Evolutionary conservation across 2,797 vertebrate genomes (phyloP), one percentile per base, ranked within the genome.

Genomic region (Rhinatrema bivittatum): DNA sequence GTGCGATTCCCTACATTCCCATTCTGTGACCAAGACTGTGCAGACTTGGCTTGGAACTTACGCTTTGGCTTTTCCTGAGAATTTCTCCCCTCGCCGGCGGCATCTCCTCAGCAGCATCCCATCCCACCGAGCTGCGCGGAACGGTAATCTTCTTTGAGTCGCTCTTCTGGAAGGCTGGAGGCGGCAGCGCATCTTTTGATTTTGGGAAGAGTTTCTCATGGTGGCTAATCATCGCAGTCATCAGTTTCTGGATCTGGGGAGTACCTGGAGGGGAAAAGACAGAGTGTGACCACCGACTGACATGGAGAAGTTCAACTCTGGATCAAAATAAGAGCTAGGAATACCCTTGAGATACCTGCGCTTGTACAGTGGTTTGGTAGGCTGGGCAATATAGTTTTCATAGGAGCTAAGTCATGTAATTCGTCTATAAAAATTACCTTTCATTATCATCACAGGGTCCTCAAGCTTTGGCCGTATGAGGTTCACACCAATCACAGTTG

Each of bases 401-500:
- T n/a, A n/a, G n/a, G n/a, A n/a, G n/a, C n/a, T n/a, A n/a, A n/a
- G n/a, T n/a, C n/a, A n/a, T n/a, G n/a, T n/a, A n/a, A n/a, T n/a
- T n/a, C n/a, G n/a, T n/a, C n/a, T n/a, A n/a, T n/a, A n/a, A n/a
- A n/a, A n/a, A 19, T 50, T 74, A 98, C 95, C 93, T 79, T 87
- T 89, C 96, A 99, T 99, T 46, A 99, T 90, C 17, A 74, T 75
- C 39, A 91, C 79, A 12, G 95, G 94, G 26, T 98, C 94, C 57
- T 97, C 92, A 4, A 91, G 69, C 64, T 87, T 89, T 2, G 96
- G 91, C 39, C 89, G 90, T 41, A 98, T 85, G 44, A 98, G 84
- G 68, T 99, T 98, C 53, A 98, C 92, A 5, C 95, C 95, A 43
- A 99, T 93, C 54, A 99, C 95, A 0, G 93, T 99, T 3, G 94